These are phyloP conservation scores for Leptestheria dahalacensis DNA, from an alignment of 1,140 invertebrate species.

Conservation along the genomic window DNA sequence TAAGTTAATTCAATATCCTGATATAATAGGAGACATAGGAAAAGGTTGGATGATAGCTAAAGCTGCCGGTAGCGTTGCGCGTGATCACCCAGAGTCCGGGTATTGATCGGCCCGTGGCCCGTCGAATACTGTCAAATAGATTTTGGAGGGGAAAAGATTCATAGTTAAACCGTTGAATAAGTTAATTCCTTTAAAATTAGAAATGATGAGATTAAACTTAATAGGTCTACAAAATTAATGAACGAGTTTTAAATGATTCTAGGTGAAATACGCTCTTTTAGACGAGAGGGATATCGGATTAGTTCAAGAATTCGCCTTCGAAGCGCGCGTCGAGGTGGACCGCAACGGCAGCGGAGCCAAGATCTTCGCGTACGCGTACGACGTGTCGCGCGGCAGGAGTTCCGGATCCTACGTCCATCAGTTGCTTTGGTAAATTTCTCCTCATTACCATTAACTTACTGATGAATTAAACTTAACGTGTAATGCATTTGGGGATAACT, in stretches of 20 bases:
- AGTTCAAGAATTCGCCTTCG: conserved; percentile 34
- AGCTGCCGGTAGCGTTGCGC: not conserved
- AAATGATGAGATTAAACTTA: not conserved
- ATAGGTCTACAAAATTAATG: not conserved
- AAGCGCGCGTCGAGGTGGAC: conserved; percentile 35
- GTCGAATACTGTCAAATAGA: not conserved
- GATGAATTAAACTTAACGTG: not conserved
- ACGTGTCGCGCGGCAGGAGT: conserved; percentile 27
- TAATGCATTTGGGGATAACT: no score
- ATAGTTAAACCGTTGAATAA: not conserved
- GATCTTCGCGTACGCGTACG: conserved; percentile 34
- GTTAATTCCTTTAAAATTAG: not conserved
- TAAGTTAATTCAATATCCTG: no score
- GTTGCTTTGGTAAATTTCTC: conserved; percentile 31
- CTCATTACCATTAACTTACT: not conserved
- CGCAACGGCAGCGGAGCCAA: conserved; percentile 35
- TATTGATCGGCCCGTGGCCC: not conserved
- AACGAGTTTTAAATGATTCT: conserved; percentile 12
- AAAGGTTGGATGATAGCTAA: not conserved
- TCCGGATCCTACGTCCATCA: conserved; percentile 32
- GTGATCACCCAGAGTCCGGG: not conserved
- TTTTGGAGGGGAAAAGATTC: not conserved
- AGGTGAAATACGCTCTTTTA: conserved; percentile 36
- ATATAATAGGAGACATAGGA: not conserved
- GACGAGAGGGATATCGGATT: conserved; percentile 35